Percentiles rank a stretch among this genome's conserved stretches.
These are phyloP conservation scores for Oenanthe melanoleuca DNA, from an alignment of 2,113 vertebrate species.

Conservation along the genomic window DNA sequence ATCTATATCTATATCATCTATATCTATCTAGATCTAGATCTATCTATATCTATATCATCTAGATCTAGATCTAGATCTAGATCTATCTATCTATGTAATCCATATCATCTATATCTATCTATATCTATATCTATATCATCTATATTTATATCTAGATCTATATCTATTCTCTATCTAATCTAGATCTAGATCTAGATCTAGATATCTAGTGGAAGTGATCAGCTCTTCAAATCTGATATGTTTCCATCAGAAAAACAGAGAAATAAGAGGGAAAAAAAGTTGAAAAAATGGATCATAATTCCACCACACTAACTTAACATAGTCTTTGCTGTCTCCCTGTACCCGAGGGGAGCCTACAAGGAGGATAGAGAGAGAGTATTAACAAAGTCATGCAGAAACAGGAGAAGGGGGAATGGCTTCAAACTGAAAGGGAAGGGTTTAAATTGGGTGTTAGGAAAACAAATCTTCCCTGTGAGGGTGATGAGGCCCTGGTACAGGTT, in stretches of 20 bases:
- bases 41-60: too few species aligned
- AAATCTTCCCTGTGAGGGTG: neutral
- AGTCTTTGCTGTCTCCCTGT: neutral
- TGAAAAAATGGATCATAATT: neutral
- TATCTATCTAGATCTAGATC: too few species aligned
- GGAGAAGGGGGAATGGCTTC: neutral
- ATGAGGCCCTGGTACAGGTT: neutral
- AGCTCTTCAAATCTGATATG: neutral
- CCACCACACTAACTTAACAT: rapidly evolving
- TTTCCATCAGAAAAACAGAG: neutral
- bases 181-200: too few species aligned
- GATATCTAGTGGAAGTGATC: rapidly evolving
- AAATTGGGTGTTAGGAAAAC: neutral
- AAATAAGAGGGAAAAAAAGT: neutral
- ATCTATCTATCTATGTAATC: too few species aligned
- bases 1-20: too few species aligned
- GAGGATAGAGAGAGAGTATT: neutral
- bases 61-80: too few species aligned
- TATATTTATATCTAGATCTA: too few species aligned
- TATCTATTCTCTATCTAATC: too few species aligned
- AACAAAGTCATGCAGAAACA: neutral
- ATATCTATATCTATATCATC: too few species aligned
- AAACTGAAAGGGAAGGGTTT: neutral
- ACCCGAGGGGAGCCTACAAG: neutral
- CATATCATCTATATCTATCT: too few species aligned